Evolutionary conservation across 2,888 invertebrate species (phyloP).

Genomic region (Sipha maydis): DNA sequence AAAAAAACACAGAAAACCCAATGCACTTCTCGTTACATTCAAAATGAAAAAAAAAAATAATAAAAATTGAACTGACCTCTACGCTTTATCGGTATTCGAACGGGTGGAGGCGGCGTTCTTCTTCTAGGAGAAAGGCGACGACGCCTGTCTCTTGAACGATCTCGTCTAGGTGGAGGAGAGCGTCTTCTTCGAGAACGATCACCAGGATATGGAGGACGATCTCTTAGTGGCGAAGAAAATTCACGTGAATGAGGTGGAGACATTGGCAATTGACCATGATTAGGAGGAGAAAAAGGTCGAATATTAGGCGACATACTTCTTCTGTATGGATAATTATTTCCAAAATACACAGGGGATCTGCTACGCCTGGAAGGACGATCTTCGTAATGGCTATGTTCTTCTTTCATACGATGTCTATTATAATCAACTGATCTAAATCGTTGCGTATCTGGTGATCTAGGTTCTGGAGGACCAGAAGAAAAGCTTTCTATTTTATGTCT

Average conservation of each 20-base stretch:
- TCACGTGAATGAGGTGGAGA: constrained; percentile 36
- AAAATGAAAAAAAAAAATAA: background rate
- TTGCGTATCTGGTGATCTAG: constrained; percentile 47
- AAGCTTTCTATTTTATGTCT: constrained; percentile 35
- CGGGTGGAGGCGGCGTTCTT: constrained; percentile 36
- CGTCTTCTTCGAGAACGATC: constrained; percentile 50
- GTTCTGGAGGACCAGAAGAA: constrained; percentile 54
- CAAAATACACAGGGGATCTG: constrained; percentile 48
- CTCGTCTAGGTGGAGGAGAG: constrained; percentile 28
- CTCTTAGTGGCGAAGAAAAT: constrained; percentile 30
- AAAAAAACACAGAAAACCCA: too few species aligned
- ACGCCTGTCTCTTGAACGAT: constrained; percentile 52
- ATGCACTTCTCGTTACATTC: too few species aligned
- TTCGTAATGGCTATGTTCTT: constrained; percentile 33
- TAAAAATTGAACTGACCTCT: constrained; percentile 17
- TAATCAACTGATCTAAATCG: constrained; percentile 43
- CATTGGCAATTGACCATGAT: constrained; percentile 20
- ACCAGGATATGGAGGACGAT: constrained; percentile 31
- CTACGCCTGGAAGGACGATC: constrained; percentile 20
- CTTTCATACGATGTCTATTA: constrained; percentile 39
- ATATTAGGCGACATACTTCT: constrained; percentile 42
- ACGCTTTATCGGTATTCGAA: constrained; percentile 40
- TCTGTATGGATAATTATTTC: constrained; percentile 35
- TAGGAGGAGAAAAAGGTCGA: constrained; percentile 50
- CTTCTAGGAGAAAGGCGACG: constrained; percentile 42